Percentiles rank a stretch among this genome's conserved stretches.
Evolutionary conservation across 2,888 invertebrate genomes (phyloP).

Genomic region (Rhodophaea formosa): DNA sequence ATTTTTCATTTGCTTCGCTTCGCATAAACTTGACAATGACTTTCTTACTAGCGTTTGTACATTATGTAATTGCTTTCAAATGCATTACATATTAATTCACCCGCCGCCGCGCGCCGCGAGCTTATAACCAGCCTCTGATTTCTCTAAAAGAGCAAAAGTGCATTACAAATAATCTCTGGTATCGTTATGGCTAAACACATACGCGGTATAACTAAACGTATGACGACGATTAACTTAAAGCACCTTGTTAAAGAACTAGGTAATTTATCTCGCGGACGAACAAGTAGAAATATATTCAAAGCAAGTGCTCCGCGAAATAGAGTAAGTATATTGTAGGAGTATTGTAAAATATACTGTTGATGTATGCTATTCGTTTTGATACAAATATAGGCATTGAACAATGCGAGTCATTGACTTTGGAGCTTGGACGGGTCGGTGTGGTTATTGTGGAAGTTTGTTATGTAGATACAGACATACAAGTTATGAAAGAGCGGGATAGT

Average conservation of each 20-base stretch:
- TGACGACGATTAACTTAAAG: constrained; percentile 16
- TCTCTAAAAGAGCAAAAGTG: constrained; percentile 41
- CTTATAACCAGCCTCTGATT: constrained; percentile 39
- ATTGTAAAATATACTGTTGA: constrained; percentile 11
- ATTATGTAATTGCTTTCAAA: constrained; percentile 33
- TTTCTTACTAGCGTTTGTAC: background rate
- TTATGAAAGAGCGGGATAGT: constrained; percentile 9
- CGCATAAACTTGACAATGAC: background rate
- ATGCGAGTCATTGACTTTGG: constrained; percentile 58
- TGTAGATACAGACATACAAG: background rate
- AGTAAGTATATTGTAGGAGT: constrained; percentile 11
- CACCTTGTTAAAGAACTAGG: constrained; percentile 19
- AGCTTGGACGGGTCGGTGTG: constrained; percentile 20
- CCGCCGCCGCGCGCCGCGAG: constrained; percentile 40
- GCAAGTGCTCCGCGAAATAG: constrained; percentile 5
- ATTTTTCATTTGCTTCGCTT: background rate
- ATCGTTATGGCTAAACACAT: constrained; percentile 33
- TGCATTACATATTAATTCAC: constrained; percentile 42
- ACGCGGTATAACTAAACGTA: constrained; percentile 16
- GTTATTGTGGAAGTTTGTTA: constrained; percentile 13
- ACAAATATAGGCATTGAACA: constrained; percentile 55
- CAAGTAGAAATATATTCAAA: constrained; percentile 15
- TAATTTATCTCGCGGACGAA: constrained; percentile 15
- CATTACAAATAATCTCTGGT: constrained; percentile 40
- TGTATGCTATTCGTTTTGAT: constrained; percentile 36